A percentile compares a stretch with the other conserved stretches of the same genome.
phyloP scores from a whole-genome alignment of 2,797 vertebrate species.

The Petrocephalus sullivani region DNA sequence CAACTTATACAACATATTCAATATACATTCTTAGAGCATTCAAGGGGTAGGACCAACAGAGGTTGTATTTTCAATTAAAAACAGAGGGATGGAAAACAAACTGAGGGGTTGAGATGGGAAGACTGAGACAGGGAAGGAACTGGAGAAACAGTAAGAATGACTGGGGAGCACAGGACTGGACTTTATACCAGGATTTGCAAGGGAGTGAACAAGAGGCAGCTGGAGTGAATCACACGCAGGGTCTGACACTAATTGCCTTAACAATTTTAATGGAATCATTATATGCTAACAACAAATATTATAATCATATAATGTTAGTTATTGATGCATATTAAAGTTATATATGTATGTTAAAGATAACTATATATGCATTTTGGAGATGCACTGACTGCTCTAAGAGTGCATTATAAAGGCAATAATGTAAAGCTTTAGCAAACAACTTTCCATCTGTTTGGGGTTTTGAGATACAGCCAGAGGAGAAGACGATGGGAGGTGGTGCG shows the following conservation, averaged over 20 bases:
- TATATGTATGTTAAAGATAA: not conserved
- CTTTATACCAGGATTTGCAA: too few species aligned
- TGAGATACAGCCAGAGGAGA: not conserved
- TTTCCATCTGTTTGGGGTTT: not conserved
- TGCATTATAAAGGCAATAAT: not conserved
- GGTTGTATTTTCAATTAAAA: too few species aligned
- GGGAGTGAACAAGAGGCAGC: too few species aligned
- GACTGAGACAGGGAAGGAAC: too few species aligned
- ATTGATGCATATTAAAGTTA: not conserved
- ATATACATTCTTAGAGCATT: not conserved
- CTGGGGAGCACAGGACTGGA: too few species aligned
- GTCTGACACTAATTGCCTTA: not conserved
- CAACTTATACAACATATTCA: not conserved
- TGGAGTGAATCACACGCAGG: too few species aligned
- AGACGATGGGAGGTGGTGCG: not conserved
- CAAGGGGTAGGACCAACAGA: not conserved
- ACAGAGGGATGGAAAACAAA: too few species aligned
- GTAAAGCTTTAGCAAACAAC: not conserved
- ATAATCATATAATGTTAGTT: not conserved
- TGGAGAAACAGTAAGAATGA: too few species aligned
- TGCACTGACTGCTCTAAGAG: not conserved
- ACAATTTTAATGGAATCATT: not conserved
- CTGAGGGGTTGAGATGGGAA: too few species aligned
- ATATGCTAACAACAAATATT: not conserved
- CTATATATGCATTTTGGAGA: not conserved